A percentile compares a stretch with the other conserved stretches of the same genome.
phyloP scores from a whole-genome alignment of 1,140 invertebrate species.

The Dendroctonus ponderosae region DNA sequence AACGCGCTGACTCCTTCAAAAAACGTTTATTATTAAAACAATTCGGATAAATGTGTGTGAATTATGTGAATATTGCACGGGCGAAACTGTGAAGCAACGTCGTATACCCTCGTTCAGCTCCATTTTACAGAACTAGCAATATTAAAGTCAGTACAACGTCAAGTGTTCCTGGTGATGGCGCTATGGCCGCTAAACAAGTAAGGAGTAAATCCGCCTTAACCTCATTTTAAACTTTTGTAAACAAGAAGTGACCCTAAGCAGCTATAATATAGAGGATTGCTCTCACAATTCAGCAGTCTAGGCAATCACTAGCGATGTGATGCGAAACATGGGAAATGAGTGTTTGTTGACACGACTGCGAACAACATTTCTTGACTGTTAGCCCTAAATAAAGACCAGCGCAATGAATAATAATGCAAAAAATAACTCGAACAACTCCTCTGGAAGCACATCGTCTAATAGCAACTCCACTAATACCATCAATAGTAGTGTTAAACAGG shows the following conservation, averaged over 20 bases:
- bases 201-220: constrained; percentile 47
- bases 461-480: constrained; percentile 14
- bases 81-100: constrained; percentile 29
- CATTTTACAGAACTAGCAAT: constrained; percentile 34
- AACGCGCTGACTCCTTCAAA: constrained; percentile 37
- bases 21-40: constrained; percentile 35
- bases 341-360: constrained; percentile 27
- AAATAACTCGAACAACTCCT: constrained; percentile 20
- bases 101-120: constrained; percentile 13
- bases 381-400: constrained; percentile 18
- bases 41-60: constrained; percentile 35
- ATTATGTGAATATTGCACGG: constrained; percentile 33
- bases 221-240: constrained; percentile 43
- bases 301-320: constrained; percentile 15
- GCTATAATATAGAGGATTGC: background rate
- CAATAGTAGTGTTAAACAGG: constrained; percentile 66
- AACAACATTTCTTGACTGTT: constrained; percentile 14
- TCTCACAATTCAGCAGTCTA: background rate
- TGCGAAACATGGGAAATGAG: constrained; percentile 25
- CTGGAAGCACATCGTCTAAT: constrained; percentile 2
- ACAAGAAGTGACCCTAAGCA: constrained; percentile 26
- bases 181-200: constrained; percentile 49
- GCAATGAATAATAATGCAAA: constrained; percentile 34
- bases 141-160: constrained; percentile 39
- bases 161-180: constrained; percentile 47